Evolutionary conservation across 2,888 invertebrate genomes (phyloP).

Genomic region (Diaprepes abbreviatus): DNA sequence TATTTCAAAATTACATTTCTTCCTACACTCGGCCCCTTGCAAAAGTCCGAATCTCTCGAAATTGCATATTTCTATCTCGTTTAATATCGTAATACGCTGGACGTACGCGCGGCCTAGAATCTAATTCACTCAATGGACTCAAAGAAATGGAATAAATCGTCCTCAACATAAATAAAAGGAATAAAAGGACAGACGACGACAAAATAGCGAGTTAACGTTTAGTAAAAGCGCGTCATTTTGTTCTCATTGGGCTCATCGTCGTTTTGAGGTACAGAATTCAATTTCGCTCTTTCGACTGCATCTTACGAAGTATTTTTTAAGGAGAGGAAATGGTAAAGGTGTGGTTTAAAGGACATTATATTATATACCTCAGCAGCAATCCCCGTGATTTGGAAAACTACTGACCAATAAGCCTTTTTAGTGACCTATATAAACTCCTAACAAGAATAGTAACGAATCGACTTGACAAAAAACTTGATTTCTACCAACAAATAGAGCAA

Average conservation of each 20-base stretch:
- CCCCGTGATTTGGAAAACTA: no score
- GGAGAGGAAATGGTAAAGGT: not conserved
- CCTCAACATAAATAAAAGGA: slow-evolving; percentile 41
- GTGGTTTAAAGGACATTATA: not conserved
- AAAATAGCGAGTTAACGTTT: slow-evolving; percentile 43
- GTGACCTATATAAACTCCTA: no score
- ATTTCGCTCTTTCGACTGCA: slow-evolving; percentile 10
- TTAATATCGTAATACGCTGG: slow-evolving; percentile 61
- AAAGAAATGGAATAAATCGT: slow-evolving; percentile 49
- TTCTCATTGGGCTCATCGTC: slow-evolving; percentile 12
- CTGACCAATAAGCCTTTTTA: no score
- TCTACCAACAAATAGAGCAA: no score
- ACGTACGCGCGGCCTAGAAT: slow-evolving; percentile 54
- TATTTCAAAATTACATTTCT: slow-evolving; percentile 52
- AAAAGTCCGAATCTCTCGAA: slow-evolving; percentile 55
- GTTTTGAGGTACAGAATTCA: slow-evolving; percentile 12
- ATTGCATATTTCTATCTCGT: slow-evolving; percentile 62
- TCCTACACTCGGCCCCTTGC: slow-evolving; percentile 42
- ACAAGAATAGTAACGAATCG: no score
- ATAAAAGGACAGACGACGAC: slow-evolving; percentile 40
- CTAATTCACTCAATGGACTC: slow-evolving; percentile 47
- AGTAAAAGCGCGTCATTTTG: slow-evolving; percentile 28
- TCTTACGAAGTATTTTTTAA: not conserved
- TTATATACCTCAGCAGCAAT: no score
- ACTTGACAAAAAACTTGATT: no score